Base-by-base conservation (phyloP, 2,113 vertebrate genomes). In the Misgurnus mizolepis region DNA sequence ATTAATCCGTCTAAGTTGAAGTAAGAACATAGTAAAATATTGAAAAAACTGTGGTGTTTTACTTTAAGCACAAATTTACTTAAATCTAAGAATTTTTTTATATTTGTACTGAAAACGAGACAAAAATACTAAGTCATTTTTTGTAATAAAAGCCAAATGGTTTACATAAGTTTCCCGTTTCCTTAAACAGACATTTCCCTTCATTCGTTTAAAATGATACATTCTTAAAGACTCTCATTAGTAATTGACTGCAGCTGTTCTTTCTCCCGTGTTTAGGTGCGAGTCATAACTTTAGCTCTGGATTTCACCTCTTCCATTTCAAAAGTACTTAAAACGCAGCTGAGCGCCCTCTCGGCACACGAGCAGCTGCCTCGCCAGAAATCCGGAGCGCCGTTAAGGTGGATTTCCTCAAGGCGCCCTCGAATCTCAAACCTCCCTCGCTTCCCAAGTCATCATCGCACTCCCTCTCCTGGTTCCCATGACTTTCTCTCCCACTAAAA, bases 251-350 rank as follows among this genome's bases (percentile, higher is more conserved):
- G 67, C 18, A 76, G 65, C 65, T 76, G 72, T 69, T 81, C 74
- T 61, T 27, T 60, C 67, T 76, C 43, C 43, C 7, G 45, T 50
- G 34, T 55, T 43, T 40, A 60, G 73, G 60, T 18, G 47, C 49
- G 61, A 41, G 50, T 75, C 80, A 82, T 82, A 79, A 79, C 58
- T 70, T 18, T 76, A 64, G 45, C 65, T 60, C 18, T 11, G 45
- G 53, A 67, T 18, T 76, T 85, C 70, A 79, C 76, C 80, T 84
- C 69, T 78, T 15, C 55, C 79, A 40, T 67, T 56, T 45, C 55
- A 47, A 78, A 81, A 78, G 67, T 70, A 80, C 67, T 80, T 84
- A 81, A 84, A 78, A 80, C 62, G 17, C 62, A 78, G 50, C 53
- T 49, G 40, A 62, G 72, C 67, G 17, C 64, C 69, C 83, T 69